Conservation (phyloP, 1,140 invertebrate species). For the Venturia canescens region DNA sequence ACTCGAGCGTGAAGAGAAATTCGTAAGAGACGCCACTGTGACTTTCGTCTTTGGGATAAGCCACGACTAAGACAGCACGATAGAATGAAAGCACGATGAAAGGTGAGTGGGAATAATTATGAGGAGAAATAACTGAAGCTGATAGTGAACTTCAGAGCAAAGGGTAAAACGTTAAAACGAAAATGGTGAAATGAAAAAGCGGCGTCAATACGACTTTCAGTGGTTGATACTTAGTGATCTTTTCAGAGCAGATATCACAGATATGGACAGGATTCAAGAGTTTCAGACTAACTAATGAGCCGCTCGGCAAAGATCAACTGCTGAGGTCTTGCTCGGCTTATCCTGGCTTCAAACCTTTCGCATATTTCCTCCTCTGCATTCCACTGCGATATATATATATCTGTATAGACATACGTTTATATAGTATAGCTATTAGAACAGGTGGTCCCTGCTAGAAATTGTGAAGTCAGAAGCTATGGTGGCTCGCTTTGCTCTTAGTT, state of each 20-base stretch:
- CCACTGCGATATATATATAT: background rate
- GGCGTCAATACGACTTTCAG: background rate
- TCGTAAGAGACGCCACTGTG: background rate
- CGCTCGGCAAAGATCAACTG: background rate
- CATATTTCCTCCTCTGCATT: background rate
- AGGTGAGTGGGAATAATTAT: background rate
- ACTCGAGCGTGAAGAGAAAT: background rate
- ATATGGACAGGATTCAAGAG: background rate
- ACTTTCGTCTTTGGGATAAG: background rate
- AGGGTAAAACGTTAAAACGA: background rate
- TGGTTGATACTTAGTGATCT: background rate
- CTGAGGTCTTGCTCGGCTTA: background rate
- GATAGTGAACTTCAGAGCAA: background rate
- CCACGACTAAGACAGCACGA: background rate
- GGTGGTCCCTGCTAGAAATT: background rate
- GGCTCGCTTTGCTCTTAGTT: conserved; percentile 16
- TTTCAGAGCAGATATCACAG: background rate
- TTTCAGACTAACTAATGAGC: background rate
- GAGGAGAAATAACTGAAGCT: background rate
- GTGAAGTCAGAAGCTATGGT: background rate
- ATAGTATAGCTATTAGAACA: background rate
- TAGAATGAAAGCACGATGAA: background rate
- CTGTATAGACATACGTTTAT: background rate
- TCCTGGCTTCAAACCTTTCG: background rate
- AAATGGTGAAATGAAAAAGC: background rate